These are phyloP conservation scores for Mnemiopsis leidyi DNA, from an alignment of 37 sponge, comb jelly and placozoan species.

Conservation along the genomic window DNA sequence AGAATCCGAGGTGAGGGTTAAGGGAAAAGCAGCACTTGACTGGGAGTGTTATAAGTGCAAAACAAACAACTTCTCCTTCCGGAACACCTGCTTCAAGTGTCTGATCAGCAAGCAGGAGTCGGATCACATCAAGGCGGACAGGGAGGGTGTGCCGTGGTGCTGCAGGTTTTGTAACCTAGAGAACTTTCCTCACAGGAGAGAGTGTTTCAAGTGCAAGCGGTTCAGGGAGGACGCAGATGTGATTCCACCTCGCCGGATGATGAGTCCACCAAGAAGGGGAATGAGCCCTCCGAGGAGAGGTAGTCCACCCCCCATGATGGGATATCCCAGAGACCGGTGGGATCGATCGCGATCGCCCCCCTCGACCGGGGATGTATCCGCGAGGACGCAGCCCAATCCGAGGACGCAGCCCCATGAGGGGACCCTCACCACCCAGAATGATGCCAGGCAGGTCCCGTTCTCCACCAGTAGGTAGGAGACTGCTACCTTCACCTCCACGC, in stretches of 20 bases:
- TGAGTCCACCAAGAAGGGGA: neutral
- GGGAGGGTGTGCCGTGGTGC: constrained; percentile 17
- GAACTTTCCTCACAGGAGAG: neutral
- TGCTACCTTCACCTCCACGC: neutral
- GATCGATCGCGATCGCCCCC: too few species aligned
- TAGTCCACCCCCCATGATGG: too few species aligned
- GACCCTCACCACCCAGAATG: neutral
- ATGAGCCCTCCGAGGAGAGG: neutral
- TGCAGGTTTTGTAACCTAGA: constrained; percentile 34
- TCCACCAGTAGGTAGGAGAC: neutral
- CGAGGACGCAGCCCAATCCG: neutral
- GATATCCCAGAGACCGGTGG: neutral
- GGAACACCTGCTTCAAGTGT: constrained; percentile 49
- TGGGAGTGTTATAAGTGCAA: constrained; percentile 44
- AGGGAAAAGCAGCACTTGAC: neutral
- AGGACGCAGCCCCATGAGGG: neutral
- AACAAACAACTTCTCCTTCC: constrained; percentile 31
- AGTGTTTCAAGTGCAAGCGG: constrained; percentile 51
- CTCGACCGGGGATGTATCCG: neutral
- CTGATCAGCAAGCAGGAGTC: neutral
- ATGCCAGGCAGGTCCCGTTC: neutral
- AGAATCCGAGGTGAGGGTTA: neutral
- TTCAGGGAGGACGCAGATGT: neutral
- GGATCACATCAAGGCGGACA: neutral
- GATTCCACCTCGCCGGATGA: neutral